Percentiles rank a stretch among this genome's conserved stretches.
phyloP scores from a whole-genome alignment of 2,797 vertebrate species.

The Ciconia nigra region DNA sequence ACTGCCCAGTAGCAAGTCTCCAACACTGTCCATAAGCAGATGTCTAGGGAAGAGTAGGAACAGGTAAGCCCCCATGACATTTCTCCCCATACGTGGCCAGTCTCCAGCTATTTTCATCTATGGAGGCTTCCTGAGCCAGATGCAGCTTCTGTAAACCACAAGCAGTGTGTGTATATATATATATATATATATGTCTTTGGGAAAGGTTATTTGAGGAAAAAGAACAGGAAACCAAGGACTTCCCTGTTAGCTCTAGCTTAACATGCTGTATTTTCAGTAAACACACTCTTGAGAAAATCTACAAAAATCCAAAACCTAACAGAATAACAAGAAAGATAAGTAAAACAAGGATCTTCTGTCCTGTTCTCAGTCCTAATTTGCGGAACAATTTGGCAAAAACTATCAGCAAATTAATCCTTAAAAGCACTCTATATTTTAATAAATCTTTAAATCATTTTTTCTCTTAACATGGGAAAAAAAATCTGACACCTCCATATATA shows the following conservation, averaged over 20 bases:
- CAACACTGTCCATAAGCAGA: not conserved
- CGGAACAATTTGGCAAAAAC: not conserved
- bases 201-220: not conserved
- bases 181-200: not conserved
- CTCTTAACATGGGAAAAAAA: not conserved
- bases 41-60: not conserved
- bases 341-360: not conserved
- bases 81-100: not conserved
- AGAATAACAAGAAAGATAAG: not conserved
- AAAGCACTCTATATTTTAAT: not conserved
- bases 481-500: not conserved
- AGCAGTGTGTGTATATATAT: not conserved
- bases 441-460: not conserved
- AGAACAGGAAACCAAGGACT: not conserved
- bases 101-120: not conserved
- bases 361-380: not conserved
- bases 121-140: not conserved
- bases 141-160: not conserved
- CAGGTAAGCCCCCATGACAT: fast-evolving
- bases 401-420: not conserved
- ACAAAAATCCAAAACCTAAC: not conserved
- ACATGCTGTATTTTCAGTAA: not conserved
- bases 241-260: not conserved
- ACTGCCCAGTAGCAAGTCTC: not conserved
- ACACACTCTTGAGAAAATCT: not conserved